Base-by-base conservation (phyloP, 1,140 invertebrate genomes). In the Hesperophylax magnus region DNA sequence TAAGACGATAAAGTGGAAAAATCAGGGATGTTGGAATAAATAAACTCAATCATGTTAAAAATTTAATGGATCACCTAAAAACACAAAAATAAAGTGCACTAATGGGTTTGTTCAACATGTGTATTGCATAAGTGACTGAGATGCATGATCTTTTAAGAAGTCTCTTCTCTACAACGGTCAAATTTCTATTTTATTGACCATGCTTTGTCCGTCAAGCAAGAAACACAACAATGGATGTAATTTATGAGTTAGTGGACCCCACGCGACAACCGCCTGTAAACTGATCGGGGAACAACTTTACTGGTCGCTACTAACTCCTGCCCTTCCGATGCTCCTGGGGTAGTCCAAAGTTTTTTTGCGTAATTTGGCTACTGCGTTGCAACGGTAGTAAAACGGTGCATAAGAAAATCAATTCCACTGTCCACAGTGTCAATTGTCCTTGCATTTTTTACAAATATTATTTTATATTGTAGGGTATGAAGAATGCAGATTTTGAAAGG, bases 401-500 rank as follows among this genome's bases (percentile, higher is more conserved):
- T 47, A 74, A 74, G 20, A 79, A 79, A 79, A 79, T 63, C 77
- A 69, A 79, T 79, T 79, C 63, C 77, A 71, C 39, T 69, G 77
- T 47, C 53, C 69, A 74, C 72, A 61, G 56, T 65, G 76, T 34
- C 52, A 53, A 79, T 79, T 79, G 58, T 79, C 20, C 69, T 24
- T 47, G 31, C 15, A 56, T 74, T 74, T 79, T 79, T 74, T 60
- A 56, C 54, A 69, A 60, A 58, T 39, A 61, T 69, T 72, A 71
- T 79, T 74, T 79, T 58, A 56, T 24, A 79, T 74, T 74, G 67
- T 61, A 54, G 78, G 69, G 69, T 74, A 56, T 34, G 56, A 74
- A 79, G 69, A 79, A 79, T 79, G 78, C 69, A 79, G 69, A 74
- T 79, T 79, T 74, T 74, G 69, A 79, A 79, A 74, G 52, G 77